Percentiles rank a stretch among this genome's conserved stretches.
These are phyloP conservation scores for Ashinkailepas kermadecensis DNA, from an alignment of 2,888 invertebrate genomes.

Conservation along the genomic window DNA sequence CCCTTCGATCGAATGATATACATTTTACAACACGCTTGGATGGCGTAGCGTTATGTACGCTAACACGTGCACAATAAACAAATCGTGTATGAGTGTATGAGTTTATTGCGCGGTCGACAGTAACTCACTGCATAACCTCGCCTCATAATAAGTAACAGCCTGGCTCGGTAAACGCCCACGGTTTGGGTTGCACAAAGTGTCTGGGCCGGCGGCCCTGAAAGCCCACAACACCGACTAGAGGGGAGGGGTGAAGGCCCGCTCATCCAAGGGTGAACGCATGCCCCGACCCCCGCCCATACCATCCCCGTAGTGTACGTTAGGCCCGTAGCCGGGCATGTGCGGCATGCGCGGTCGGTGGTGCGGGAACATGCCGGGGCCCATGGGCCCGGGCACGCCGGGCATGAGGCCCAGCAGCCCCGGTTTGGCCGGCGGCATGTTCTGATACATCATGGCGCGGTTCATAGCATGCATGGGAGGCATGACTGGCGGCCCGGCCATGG, in stretches of 20 bases:
- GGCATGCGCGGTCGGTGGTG: background rate
- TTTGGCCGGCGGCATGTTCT: background rate
- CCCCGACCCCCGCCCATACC: background rate
- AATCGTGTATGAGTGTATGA: too few relatives aligned
- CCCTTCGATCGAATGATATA: too few relatives aligned
- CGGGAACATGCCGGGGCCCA: background rate
- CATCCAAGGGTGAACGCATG: background rate
- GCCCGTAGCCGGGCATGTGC: background rate
- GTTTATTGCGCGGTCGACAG: too few relatives aligned
- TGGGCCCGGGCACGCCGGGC: constrained; percentile 7
- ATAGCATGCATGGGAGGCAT: background rate
- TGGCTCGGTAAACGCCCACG: too few relatives aligned
- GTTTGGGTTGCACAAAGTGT: too few relatives aligned
- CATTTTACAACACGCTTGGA: too few relatives aligned
- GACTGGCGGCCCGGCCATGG: background rate
- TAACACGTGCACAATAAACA: too few relatives aligned
- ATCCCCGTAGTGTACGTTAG: background rate
- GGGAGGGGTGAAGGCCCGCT: background rate
- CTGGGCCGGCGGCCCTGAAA: background rate
- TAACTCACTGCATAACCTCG: too few relatives aligned
- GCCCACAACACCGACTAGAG: background rate
- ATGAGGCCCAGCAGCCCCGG: background rate
- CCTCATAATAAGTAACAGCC: too few relatives aligned
- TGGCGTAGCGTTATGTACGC: too few relatives aligned
- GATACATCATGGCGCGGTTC: background rate